phyloP scores from a whole-genome alignment of 2,888 invertebrate species.

The Oscheius sp. region DNA sequence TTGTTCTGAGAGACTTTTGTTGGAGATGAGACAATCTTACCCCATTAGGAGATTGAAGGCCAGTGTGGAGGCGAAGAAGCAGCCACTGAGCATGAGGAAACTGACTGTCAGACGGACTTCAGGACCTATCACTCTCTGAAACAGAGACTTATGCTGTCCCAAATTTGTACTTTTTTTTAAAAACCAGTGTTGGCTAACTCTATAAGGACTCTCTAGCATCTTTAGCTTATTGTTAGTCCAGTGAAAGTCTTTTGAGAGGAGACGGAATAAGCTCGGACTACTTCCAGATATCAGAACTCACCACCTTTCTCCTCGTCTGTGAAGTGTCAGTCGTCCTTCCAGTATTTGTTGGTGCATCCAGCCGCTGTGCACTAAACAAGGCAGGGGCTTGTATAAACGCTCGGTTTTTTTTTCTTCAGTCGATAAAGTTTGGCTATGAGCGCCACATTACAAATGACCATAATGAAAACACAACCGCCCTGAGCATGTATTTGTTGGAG shows the following conservation, averaged over 20 bases:
- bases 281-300: background rate
- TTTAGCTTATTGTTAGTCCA: too few relatives aligned
- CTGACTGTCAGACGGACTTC: conserved; percentile 25
- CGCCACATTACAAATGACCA: conserved; percentile 15
- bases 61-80: conserved; percentile 29
- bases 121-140: conserved; percentile 13
- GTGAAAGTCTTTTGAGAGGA: too few relatives aligned
- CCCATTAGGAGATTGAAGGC: conserved; percentile 29
- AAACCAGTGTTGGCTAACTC: too few relatives aligned
- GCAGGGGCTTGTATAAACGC: background rate
- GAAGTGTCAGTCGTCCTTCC: background rate
- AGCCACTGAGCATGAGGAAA: conserved; percentile 30
- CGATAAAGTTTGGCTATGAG: conserved; percentile 7
- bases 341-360: background rate
- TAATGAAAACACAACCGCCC: conserved; percentile 16
- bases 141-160: background rate
- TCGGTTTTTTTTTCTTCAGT: background rate
- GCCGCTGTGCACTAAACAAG: background rate
- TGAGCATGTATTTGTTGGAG: background rate
- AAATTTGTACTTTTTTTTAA: too few relatives aligned
- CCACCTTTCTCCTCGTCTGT: conserved; percentile 3
- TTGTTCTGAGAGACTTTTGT: background rate
- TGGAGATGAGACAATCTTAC: background rate
- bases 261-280: too few relatives aligned
- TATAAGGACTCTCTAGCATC: too few relatives aligned